Evolutionary conservation across 1,140 invertebrate genomes (phyloP).

Genomic region (Halotydeus destructor): DNA sequence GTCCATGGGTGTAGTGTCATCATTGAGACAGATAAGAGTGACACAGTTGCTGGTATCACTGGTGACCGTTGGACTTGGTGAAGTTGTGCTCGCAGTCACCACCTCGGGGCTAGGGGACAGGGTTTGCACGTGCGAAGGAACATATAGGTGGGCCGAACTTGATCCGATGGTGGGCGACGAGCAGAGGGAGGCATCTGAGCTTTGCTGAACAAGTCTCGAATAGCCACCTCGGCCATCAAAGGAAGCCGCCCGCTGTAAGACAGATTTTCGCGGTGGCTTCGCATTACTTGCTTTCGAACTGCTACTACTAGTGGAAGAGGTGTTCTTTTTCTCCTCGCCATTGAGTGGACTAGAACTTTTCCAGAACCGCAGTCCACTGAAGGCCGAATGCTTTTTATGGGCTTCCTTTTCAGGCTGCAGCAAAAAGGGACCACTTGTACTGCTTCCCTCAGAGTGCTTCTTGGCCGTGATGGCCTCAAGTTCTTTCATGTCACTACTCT

Average conservation of each 20-base stretch:
- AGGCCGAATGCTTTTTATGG: not conserved
- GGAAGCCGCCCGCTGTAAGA: slow-evolving; percentile 10
- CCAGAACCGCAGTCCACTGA: slow-evolving; percentile 8
- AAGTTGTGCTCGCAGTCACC: not conserved
- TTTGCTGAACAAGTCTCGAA: slow-evolving; percentile 9
- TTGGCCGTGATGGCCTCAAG: not conserved
- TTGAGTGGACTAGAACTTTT: slow-evolving; percentile 6
- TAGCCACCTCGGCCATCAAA: slow-evolving; percentile 14
- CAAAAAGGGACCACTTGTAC: not conserved
- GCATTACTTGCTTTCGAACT: too few relatives aligned
- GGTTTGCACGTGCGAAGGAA: slow-evolving; percentile 1
- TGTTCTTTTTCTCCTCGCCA: slow-evolving; percentile 1
- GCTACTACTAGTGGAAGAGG: too few relatives aligned
- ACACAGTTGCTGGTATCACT: too few relatives aligned
- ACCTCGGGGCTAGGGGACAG: not conserved
- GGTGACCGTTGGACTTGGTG: not conserved
- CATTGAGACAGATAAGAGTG: not conserved
- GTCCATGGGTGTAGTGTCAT: slow-evolving; percentile 5
- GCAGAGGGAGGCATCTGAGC: slow-evolving; percentile 2
- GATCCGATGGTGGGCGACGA: slow-evolving; percentile 2
- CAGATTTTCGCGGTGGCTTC: not conserved
- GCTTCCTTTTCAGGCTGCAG: not conserved
- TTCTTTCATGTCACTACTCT: not conserved
- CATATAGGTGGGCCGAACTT: not conserved
- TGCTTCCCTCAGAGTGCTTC: not conserved